Conservation (phyloP, 2,888 invertebrate species). For the Dicranocentrus wangi region DNA sequence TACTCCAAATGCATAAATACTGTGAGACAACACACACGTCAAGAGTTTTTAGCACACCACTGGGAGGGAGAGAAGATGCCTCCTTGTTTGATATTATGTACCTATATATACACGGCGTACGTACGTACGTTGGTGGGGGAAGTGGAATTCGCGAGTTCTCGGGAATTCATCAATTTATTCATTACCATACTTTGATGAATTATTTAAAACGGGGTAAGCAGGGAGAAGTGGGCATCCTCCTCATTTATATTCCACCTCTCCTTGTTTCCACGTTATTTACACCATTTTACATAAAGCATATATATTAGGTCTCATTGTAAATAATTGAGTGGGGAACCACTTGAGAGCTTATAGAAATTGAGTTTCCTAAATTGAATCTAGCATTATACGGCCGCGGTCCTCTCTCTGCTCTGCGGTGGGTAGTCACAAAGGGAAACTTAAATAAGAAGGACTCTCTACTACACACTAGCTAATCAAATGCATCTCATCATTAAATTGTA, state of each 20-base stretch:
- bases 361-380: conserved; percentile 35
- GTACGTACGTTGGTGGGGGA: too few relatives aligned
- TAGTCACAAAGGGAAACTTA: too few relatives aligned
- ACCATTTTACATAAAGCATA: conserved; percentile 28
- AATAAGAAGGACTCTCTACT: too few relatives aligned
- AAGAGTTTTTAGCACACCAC: too few relatives aligned
- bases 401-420: neutral
- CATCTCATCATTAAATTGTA: too few relatives aligned
- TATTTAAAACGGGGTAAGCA: conserved; percentile 44
- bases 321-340: conserved; percentile 53
- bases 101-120: too few relatives aligned
- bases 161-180: conserved; percentile 48
- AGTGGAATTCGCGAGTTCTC: conserved; percentile 26
- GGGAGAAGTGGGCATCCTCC: conserved; percentile 29
- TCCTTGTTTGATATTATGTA: too few relatives aligned
- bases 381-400: neutral
- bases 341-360: conserved; percentile 53
- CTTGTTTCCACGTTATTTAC: conserved; percentile 40
- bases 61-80: too few relatives aligned
- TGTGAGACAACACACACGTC: too few relatives aligned
- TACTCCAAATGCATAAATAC: too few relatives aligned
- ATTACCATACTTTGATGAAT: conserved; percentile 48
- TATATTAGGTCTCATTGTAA: conserved; percentile 38
- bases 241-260: conserved; percentile 42
- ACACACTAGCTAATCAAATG: too few relatives aligned